Percentiles rank a stretch among this genome's conserved stretches.
Evolutionary conservation across 2,888 invertebrate species (phyloP).

Genomic region (Mesoligia furuncula): DNA sequence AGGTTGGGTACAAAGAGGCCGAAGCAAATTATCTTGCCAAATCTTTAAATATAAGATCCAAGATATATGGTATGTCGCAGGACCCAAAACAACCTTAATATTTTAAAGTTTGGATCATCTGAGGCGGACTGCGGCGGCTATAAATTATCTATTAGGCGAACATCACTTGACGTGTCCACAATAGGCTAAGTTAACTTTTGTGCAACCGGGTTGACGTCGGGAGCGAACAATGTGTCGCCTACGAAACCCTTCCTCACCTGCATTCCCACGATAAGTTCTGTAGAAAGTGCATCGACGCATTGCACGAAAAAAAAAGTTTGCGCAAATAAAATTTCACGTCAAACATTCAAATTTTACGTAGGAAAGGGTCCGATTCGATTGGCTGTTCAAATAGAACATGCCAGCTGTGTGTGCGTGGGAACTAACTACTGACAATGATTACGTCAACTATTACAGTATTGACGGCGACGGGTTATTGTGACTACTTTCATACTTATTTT

Average conservation of each 20-base stretch:
- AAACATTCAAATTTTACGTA: constrained; percentile 85
- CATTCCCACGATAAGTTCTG: constrained; percentile 86
- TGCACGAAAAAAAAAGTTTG: constrained; percentile 80
- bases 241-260: constrained; percentile 89
- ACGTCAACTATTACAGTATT: constrained; percentile 62
- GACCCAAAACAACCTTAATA: constrained; percentile 86
- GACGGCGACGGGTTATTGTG: constrained; percentile 39
- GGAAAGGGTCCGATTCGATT: constrained; percentile 81
- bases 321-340: constrained; percentile 87
- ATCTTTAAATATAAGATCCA: constrained; percentile 77
- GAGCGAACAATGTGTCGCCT: constrained; percentile 77
- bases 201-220: constrained; percentile 83
- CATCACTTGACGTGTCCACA: constrained; percentile 88
- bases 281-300: constrained; percentile 85
- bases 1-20: constrained; percentile 72
- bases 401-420: constrained; percentile 80
- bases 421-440: constrained; percentile 69
- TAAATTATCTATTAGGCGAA: constrained; percentile 90
- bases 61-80: constrained; percentile 75
- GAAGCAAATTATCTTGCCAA: constrained; percentile 81
- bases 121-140: constrained; percentile 80
- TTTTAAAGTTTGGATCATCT: constrained; percentile 79
- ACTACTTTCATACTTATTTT: constrained; percentile 41
- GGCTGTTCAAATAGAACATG: constrained; percentile 77
- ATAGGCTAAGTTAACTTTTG: constrained; percentile 87